These are phyloP conservation scores for Brachymystax lenok DNA, from an alignment of 2,797 vertebrate genomes.

Conservation along the genomic window DNA sequence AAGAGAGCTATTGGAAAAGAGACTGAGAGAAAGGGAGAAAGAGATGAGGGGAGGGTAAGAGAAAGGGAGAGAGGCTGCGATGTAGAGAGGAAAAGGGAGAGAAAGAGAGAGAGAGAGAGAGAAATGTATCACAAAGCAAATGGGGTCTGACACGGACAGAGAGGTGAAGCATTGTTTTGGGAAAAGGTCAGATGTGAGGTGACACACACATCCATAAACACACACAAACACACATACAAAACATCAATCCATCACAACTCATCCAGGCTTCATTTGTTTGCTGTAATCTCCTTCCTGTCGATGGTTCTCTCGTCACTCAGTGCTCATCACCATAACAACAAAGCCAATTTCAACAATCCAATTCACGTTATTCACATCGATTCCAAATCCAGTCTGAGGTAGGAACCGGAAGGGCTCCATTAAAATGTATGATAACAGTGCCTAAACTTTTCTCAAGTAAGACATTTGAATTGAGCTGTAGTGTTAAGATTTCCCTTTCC, in stretches of 20 bases:
- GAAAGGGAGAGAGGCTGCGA: neutral
- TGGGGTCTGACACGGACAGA: neutral
- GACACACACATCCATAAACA: neutral
- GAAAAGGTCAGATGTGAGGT: slow-evolving; percentile 1
- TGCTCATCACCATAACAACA: neutral
- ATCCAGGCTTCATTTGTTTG: neutral
- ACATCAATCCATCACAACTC: neutral
- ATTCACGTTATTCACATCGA: neutral
- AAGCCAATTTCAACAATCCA: neutral
- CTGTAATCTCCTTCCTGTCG: neutral
- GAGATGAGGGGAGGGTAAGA: neutral
- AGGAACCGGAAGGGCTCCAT: neutral
- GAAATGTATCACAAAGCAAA: neutral
- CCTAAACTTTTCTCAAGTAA: too few species aligned
- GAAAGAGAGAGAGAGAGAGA: neutral
- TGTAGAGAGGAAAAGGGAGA: neutral
- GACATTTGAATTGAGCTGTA: neutral
- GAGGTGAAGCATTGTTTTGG: neutral
- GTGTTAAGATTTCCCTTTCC: too few species aligned
- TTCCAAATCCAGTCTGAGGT: neutral
- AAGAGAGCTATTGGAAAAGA: neutral
- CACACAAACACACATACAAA: neutral
- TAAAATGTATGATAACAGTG: neutral
- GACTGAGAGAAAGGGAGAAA: neutral
- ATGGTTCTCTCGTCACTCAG: neutral